Evolutionary conservation across 2,888 invertebrate species (phyloP).

Genomic region (Zonitis immaculata): DNA sequence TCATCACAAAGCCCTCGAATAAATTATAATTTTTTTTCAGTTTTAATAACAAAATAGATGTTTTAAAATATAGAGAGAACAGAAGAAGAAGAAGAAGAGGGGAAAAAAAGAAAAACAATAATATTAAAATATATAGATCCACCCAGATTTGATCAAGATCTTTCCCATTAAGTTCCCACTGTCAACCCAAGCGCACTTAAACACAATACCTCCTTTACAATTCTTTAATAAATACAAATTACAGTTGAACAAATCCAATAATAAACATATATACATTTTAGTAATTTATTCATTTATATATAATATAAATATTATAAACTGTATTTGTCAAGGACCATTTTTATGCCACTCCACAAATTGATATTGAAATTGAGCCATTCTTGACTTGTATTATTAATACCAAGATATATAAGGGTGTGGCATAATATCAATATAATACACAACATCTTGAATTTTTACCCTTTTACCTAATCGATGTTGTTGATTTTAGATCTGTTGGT

Average conservation of each 20-base stretch:
- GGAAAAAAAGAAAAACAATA: background rate
- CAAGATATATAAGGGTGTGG: constrained; percentile 19
- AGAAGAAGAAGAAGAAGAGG: no score
- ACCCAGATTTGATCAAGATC: background rate
- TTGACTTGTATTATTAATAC: background rate
- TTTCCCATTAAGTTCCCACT: background rate
- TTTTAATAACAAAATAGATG: no score
- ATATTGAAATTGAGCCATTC: constrained; percentile 16
- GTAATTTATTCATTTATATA: constrained; percentile 2
- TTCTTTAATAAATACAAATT: background rate
- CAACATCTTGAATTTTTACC: background rate
- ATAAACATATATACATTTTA: background rate
- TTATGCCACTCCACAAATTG: constrained; percentile 6
- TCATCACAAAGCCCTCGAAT: background rate
- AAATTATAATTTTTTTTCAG: background rate
- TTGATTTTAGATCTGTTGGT: constrained; percentile 62
- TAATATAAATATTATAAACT: no score
- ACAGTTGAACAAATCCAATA: background rate
- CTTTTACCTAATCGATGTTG: background rate
- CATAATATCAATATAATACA: no score
- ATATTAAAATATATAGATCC: background rate
- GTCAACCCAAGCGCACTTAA: constrained; percentile 1
- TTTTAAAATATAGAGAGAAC: no score
- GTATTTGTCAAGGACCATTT: constrained; percentile 1
- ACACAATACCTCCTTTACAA: background rate